Conservation (phyloP, 2,113 vertebrate species). For the Antigone vipio region DNA sequence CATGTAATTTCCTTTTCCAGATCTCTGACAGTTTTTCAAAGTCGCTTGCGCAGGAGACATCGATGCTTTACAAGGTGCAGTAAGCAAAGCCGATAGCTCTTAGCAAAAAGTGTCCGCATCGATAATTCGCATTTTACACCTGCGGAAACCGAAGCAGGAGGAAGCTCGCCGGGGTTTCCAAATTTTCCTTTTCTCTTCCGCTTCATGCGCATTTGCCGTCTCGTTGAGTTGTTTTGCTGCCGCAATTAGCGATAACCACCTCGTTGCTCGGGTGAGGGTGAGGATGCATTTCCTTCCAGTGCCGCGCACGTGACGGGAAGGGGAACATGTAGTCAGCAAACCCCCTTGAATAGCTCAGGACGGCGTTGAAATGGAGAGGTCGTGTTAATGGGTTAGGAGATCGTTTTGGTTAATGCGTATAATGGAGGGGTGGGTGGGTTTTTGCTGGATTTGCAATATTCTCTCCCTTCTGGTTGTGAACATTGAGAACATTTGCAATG, state of each 20-base stretch:
- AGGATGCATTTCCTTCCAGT: neutral
- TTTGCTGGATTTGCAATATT: neutral
- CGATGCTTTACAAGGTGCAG: neutral
- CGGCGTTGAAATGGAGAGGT: neutral
- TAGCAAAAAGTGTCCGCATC: neutral
- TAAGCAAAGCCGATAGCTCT: neutral
- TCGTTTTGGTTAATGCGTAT: neutral
- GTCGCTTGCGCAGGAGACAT: neutral
- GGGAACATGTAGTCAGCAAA: neutral
- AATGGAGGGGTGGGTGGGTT: rapidly evolving
- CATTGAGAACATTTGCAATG: neutral
- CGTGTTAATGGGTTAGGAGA: neutral
- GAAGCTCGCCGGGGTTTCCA: neutral
- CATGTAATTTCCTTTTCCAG: neutral
- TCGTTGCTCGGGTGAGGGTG: neutral
- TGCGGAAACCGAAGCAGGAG: neutral
- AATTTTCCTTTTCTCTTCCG: neutral
- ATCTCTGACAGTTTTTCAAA: neutral
- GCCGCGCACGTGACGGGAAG: neutral
- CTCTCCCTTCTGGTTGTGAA: neutral
- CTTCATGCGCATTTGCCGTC: rapidly evolving
- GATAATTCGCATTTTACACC: neutral
- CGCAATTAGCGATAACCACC: neutral
- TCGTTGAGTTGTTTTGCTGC: neutral
- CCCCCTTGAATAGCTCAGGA: neutral